Evolutionary conservation across 2,888 invertebrate species (phyloP), one percentile per base, ranked within the genome.

Genomic region (Spilosoma lubricipeda): DNA sequence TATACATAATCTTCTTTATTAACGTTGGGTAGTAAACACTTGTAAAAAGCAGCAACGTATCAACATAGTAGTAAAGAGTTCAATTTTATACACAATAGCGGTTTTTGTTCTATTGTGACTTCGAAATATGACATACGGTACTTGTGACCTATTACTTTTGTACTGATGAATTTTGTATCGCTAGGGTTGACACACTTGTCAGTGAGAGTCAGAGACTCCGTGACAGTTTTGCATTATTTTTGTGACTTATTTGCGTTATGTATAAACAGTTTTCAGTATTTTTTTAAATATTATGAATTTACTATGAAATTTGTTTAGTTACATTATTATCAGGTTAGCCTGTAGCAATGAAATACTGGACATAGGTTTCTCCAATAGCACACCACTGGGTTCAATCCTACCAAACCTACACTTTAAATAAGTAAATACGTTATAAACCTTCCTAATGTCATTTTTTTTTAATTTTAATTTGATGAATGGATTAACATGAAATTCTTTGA

Each of bases 91-190:
- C 65, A 52, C 27, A 42, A 80, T 82, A 77, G 79, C 70, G 67
- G 77, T n/a, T 71, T 71, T 56, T 45, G 71, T 68, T 72, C 70
- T 70, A 82, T 83, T 84, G 85, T 84, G 59, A 71, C 72, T 77
- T 84, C 77, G 71, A 85, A 83, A 81, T 84, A 80, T 87, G 80
- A 85, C 83, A 75, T 82, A 82, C 85, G 80, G 82, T 83, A 82
- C 76, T 80, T 79, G 78, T 79, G 83, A 82, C 80, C 77, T 80
- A 82, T 80, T 73, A 79, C 84, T 82, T 87, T 88, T 88, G 88
- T 88, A 84, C 67, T 75, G 69, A 79, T 71, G 74, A 77, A 75
- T 78, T 78, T 76, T 73, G 71, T 73, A 71, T 36, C n/a, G 48
- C 30, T 73, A 84, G 80, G 80, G 36, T 23, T 39, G 56, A 20